phyloP scores from a whole-genome alignment of 1,140 invertebrate genomes.

The Harpegnathos saltator region DNA sequence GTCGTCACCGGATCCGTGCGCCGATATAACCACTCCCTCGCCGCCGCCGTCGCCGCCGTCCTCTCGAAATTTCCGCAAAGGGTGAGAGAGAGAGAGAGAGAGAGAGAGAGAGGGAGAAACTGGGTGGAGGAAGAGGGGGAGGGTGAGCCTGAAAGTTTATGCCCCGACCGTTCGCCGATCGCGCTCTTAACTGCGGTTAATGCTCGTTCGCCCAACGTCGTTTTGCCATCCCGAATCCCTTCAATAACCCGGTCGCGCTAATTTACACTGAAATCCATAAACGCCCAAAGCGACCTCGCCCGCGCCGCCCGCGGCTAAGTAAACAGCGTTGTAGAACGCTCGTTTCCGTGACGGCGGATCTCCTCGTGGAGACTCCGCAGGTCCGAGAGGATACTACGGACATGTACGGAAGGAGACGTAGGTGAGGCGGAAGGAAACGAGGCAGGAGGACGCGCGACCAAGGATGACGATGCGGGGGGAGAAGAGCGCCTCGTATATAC shows the following conservation, averaged over 20 bases:
- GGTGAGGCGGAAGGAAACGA: conserved; percentile 11
- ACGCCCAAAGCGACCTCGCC: conserved; percentile 55
- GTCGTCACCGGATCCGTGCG: conserved; percentile 48
- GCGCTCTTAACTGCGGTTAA: conserved; percentile 1
- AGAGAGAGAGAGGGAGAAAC: background rate
- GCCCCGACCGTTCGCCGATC: conserved; percentile 24
- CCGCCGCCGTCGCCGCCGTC: background rate
- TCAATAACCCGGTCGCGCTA: conserved; percentile 59
- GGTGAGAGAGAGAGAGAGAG: background rate
- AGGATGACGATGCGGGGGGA: background rate
- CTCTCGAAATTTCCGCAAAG: conserved; percentile 35
- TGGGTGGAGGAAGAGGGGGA: background rate
- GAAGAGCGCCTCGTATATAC: background rate
- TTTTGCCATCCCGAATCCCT: background rate
- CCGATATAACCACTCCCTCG: conserved; percentile 52
- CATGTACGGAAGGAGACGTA: background rate
- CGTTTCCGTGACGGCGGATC: conserved; percentile 42
- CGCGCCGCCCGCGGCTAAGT: conserved; percentile 61
- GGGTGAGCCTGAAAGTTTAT: background rate
- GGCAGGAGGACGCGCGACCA: background rate
- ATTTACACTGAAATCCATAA: conserved; percentile 76
- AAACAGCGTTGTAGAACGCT: conserved; percentile 73
- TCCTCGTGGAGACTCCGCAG: background rate
- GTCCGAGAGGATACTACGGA: background rate
- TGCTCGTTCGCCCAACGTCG: conserved; percentile 25